Evolutionary conservation across 2,888 invertebrate genomes (phyloP), one percentile per base, ranked within the genome.

Genomic region (Ryuthela nishihirai): DNA sequence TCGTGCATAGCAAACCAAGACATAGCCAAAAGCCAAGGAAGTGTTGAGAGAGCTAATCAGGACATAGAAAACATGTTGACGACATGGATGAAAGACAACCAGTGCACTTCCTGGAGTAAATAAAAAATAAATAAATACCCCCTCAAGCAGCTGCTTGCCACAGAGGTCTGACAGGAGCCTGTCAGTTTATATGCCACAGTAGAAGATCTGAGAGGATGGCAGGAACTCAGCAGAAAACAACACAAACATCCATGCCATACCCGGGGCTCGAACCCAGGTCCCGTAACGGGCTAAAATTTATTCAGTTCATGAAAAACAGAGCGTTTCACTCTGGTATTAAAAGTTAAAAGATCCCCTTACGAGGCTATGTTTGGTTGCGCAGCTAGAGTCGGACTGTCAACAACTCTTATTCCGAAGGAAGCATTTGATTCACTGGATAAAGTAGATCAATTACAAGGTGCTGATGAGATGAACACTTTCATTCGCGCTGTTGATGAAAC

Each of bases 51-150:
- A 23, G 44, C 54, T 4, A 39, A 54, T 39, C 54, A 59, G 18
- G 48, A 59, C 15, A 36, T 59, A 24, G 53, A 59, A 23, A 53
- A 47, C 12, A 54, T 54, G 42, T 18, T 54, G 23, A 21, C 29
- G 4, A 41, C 35, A 3, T 54, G 48, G 54, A 40, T 54, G 47
- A 18, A 2, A 9, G 43, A 45, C 20, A 38, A 43, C 35, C 24
- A 46, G 24, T 21, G 24, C 10, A 25, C 23, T n/a, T 24, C 35
- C 24, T 36, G 46, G 36, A 36, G 15, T 36, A 25, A 35, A 15
- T n/a, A n/a, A n/a, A n/a, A n/a, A n/a, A n/a, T n/a, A n/a, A n/a
- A n/a, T n/a, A n/a, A n/a, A n/a, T n/a, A n/a, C n/a, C n/a, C n/a
- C n/a, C n/a, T n/a, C n/a, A n/a, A n/a, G n/a, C n/a, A n/a, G n/a